Evolutionary conservation across 1,140 invertebrate genomes (phyloP).

Genomic region (Drosophila punjabiensis): DNA sequence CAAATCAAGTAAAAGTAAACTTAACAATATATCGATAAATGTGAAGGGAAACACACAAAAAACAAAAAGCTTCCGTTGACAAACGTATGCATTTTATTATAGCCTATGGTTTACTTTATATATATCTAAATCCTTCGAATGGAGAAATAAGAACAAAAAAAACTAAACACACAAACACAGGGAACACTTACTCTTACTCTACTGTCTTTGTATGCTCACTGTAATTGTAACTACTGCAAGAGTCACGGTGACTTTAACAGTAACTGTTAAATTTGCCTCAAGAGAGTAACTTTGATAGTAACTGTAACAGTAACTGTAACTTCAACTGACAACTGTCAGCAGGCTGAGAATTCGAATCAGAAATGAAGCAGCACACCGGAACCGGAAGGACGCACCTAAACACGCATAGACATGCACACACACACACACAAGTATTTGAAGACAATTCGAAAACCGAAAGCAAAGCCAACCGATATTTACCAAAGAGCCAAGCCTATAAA

Average conservation of each 20-base stretch:
- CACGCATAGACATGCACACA: constrained; percentile 20
- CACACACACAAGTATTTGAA: constrained; percentile 17
- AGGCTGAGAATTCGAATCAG: constrained; percentile 19
- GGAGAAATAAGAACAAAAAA: constrained; percentile 14
- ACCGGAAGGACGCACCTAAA: constrained; percentile 15
- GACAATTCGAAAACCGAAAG: constrained; percentile 31
- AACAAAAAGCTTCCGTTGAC: constrained; percentile 64
- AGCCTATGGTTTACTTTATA: constrained; percentile 39
- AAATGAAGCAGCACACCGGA: constrained; percentile 9
- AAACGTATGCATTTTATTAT: constrained; percentile 66
- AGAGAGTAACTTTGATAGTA: neutral
- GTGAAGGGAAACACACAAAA: constrained; percentile 18
- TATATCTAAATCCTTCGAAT: constrained; percentile 7
- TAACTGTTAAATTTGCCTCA: constrained; percentile 3
- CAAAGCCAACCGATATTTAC: constrained; percentile 33
- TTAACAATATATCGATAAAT: constrained; percentile 40
- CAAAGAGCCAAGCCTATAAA: constrained; percentile 31
- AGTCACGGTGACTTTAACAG: neutral
- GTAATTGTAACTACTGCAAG: constrained; percentile 17
- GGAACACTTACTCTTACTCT: constrained; percentile 33
- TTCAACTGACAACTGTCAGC: constrained; percentile 13
- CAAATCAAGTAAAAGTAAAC: constrained; percentile 23
- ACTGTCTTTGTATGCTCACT: constrained; percentile 43
- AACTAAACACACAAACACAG: constrained; percentile 16
- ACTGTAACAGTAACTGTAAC: constrained; percentile 4